A percentile compares a stretch with the other conserved stretches of the same genome.
Conservation (phyloP, 2,888 invertebrate genomes). For the Fragum sueziense region DNA sequence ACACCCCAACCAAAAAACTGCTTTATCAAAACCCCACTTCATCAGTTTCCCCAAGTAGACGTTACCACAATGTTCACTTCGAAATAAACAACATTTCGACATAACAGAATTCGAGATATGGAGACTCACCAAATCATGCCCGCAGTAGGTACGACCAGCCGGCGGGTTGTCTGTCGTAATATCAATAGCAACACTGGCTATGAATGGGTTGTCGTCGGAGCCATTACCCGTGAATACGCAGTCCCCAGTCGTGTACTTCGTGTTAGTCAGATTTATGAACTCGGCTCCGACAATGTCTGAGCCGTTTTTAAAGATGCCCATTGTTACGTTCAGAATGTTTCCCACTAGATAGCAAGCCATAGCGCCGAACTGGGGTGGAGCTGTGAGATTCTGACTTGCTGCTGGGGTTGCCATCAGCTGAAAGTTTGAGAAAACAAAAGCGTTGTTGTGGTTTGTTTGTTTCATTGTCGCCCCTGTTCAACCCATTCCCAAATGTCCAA, state of each 20-base stretch:
- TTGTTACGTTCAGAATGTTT: constrained; percentile 1
- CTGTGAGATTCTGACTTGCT: too few species aligned
- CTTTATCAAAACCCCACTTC: too few species aligned
- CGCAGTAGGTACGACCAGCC: neutral
- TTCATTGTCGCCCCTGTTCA: too few species aligned
- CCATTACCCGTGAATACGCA: constrained; percentile 21
- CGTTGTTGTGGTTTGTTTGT: too few species aligned
- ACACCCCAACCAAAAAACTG: too few species aligned
- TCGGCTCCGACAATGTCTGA: constrained; percentile 5
- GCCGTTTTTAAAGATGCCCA: constrained; percentile 14
- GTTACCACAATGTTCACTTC: too few species aligned
- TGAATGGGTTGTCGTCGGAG: constrained; percentile 14
- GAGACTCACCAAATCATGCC: constrained; percentile 8
- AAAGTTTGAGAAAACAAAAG: too few species aligned
- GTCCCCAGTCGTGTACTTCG: neutral
- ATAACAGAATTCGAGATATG: too few species aligned
- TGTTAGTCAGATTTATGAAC: neutral
- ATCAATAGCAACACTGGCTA: neutral
- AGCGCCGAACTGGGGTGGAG: neutral
- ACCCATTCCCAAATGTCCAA: too few species aligned
- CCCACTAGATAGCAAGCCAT: neutral
- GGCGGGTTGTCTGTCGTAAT: neutral
- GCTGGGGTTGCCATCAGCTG: too few species aligned
- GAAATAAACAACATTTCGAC: too few species aligned
- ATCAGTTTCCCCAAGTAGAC: too few species aligned